Percentiles rank a stretch among this genome's conserved stretches.
phyloP scores from a whole-genome alignment of 1,140 invertebrate genomes.

The Caenorhabditis latens region DNA sequence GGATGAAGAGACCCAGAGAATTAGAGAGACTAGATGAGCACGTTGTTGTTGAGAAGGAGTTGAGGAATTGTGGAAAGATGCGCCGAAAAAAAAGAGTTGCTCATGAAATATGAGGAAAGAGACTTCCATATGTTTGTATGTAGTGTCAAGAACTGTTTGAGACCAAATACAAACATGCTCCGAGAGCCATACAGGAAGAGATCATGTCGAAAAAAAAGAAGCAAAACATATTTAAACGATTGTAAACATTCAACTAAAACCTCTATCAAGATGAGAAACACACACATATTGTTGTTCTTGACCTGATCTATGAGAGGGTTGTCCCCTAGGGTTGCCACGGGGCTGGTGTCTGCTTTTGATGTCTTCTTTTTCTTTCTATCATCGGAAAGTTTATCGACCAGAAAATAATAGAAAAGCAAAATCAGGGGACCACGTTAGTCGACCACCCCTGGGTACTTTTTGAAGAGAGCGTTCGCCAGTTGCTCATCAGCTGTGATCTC shows the following conservation, averaged over 20 bases:
- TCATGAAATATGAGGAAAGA: slow-evolving; percentile 30
- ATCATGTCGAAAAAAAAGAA: background rate
- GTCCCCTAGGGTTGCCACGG: too few species aligned
- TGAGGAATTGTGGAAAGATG: too few species aligned
- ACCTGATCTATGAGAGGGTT: too few species aligned
- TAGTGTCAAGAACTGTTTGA: slow-evolving; percentile 10
- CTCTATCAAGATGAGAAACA: background rate
- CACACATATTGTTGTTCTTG: background rate
- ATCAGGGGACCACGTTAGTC: too few species aligned
- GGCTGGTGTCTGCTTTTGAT: too few species aligned
- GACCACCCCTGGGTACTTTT: too few species aligned
- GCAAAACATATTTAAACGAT: too few species aligned
- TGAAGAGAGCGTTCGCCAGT: too few species aligned
- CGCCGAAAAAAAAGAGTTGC: background rate
- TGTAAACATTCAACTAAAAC: background rate
- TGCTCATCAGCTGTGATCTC: too few species aligned
- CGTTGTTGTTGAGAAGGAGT: background rate
- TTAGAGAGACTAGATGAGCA: background rate
- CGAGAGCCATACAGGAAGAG: background rate
- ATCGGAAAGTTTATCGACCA: too few species aligned
- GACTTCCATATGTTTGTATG: background rate
- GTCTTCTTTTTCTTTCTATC: too few species aligned
- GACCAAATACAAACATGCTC: background rate
- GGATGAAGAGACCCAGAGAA: background rate
- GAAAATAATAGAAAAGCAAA: too few species aligned